These are phyloP conservation scores for Cheilosia pagana DNA, from an alignment of 2,888 invertebrate genomes.

Conservation along the genomic window DNA sequence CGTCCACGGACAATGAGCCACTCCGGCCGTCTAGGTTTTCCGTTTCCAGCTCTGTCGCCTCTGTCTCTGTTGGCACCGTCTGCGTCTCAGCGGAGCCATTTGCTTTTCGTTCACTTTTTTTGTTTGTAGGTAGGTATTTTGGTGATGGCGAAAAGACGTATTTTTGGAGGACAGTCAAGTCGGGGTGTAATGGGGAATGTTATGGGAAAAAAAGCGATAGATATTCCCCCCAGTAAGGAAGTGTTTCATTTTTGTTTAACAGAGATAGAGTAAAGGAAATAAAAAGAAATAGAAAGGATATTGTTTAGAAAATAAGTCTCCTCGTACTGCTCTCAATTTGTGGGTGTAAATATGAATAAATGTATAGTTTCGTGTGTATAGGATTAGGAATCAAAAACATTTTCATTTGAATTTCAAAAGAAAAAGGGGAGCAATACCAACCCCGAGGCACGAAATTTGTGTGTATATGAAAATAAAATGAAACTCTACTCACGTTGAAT, in stretches of 20 bases:
- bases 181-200: conserved; percentile 23
- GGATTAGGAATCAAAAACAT: conserved; percentile 37
- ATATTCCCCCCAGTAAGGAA: conserved; percentile 32
- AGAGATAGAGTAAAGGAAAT: conserved; percentile 24
- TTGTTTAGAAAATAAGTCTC: conserved; percentile 21
- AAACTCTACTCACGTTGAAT: conserved; percentile 88
- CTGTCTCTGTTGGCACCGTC: conserved; percentile 76
- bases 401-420: conserved; percentile 21
- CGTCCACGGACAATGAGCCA: conserved; percentile 82
- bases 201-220: conserved; percentile 39
- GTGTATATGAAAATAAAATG: conserved; percentile 29
- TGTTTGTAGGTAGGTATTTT: too few relatives aligned
- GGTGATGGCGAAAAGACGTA: background rate
- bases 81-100: conserved; percentile 79
- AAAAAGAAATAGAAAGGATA: conserved; percentile 37
- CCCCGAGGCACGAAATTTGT: conserved; percentile 16
- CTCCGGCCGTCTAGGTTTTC: conserved; percentile 79
- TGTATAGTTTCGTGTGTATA: background rate
- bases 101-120: conserved; percentile 77
- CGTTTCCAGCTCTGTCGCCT: conserved; percentile 77
- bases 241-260: conserved; percentile 19
- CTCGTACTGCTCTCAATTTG: conserved; percentile 9
- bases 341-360: background rate
- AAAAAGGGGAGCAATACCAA: conserved; percentile 41
- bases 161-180: background rate